These are phyloP conservation scores for Catocala nupta DNA, from an alignment of 2,888 invertebrate species.

Conservation along the genomic window DNA sequence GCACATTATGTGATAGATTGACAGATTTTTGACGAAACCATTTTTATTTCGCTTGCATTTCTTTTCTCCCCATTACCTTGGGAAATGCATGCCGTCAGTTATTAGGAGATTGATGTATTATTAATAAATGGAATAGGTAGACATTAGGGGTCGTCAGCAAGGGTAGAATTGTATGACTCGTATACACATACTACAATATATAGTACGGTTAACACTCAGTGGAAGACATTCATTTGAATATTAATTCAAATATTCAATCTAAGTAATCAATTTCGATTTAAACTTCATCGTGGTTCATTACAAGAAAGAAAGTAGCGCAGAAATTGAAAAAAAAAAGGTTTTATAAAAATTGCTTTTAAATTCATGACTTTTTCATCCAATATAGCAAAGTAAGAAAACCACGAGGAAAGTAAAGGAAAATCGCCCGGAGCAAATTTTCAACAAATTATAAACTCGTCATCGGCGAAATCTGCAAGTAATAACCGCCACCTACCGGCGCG, in stretches of 20 bases:
- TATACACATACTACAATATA: no score
- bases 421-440: slow-evolving; percentile 11
- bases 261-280: no score
- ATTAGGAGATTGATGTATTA: slow-evolving; percentile 35
- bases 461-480: slow-evolving; percentile 11
- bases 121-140: slow-evolving; percentile 28
- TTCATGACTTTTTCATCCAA: slow-evolving; percentile 5
- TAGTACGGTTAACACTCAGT: no score
- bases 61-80: slow-evolving; percentile 26
- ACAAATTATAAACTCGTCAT: slow-evolving; percentile 25
- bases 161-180: background rate
- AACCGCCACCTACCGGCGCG: background rate
- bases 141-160: slow-evolving; percentile 13
- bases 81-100: slow-evolving; percentile 40
- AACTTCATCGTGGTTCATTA: background rate
- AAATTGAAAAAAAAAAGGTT: background rate
- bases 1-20: slow-evolving; percentile 5
- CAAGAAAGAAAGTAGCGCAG: background rate
- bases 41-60: slow-evolving; percentile 6
- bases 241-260: background rate
- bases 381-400: background rate
- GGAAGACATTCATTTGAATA: no score
- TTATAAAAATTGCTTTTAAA: slow-evolving; percentile 6
- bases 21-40: slow-evolving; percentile 13
- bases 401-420: background rate